phyloP scores from a whole-genome alignment of 1,140 invertebrate species.

The Drosophila biarmipes region DNA sequence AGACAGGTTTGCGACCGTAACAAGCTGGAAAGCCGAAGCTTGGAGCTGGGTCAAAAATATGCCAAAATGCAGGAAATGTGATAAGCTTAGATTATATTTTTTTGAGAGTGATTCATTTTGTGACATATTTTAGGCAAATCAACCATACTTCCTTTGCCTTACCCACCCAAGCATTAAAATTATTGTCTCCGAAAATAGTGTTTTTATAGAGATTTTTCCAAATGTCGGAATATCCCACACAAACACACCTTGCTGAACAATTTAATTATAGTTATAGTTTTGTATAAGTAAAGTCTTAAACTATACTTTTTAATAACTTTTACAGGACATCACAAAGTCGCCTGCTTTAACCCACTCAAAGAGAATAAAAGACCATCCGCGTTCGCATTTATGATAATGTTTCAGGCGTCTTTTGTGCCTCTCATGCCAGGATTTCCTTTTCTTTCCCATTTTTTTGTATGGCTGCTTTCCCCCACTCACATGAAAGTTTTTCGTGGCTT shows the following conservation, averaged over 20 bases:
- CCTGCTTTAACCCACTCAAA: background rate
- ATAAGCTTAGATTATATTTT: constrained; percentile 11
- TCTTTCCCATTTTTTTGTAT: background rate
- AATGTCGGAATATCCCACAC: background rate
- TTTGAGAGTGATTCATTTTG: constrained; percentile 1
- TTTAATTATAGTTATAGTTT: background rate
- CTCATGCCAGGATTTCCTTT: constrained; percentile 30
- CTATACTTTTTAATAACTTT: background rate
- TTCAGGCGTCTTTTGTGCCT: constrained; percentile 60
- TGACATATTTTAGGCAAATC: background rate
- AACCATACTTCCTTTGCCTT: background rate
- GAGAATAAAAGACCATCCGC: constrained; percentile 13
- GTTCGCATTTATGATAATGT: constrained; percentile 54
- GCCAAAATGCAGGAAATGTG: background rate
- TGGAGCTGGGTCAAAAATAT: background rate
- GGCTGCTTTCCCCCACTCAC: constrained; percentile 6
- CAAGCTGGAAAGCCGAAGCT: background rate
- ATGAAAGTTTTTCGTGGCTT: constrained; percentile 37
- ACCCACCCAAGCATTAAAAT: background rate
- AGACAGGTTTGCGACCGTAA: constrained; percentile 6
- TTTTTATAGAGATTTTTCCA: background rate
- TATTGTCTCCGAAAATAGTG: background rate
- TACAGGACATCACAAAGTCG: constrained; percentile 5
- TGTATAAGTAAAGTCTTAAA: background rate
- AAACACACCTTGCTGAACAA: background rate